A percentile compares a stretch with the other conserved stretches of the same genome.
phyloP scores from a whole-genome alignment of 2,888 invertebrate genomes.

The Chaitophorus viminalis region DNA sequence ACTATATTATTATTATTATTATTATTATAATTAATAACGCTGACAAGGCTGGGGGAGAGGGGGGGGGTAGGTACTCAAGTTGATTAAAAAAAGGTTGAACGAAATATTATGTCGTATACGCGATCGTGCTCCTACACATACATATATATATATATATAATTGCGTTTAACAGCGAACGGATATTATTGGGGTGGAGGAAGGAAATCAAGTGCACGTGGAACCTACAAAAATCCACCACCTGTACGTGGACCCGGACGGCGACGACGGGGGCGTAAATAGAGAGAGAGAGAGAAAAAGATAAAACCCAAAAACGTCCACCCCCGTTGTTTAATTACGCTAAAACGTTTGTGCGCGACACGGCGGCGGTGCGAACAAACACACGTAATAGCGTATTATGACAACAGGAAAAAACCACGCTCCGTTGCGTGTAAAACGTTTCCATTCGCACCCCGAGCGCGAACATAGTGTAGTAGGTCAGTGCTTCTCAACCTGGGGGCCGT shows the following conservation, averaged over 20 bases:
- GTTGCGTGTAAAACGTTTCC: background rate
- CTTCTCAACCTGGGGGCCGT: no score
- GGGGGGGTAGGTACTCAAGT: slow-evolving; percentile 37
- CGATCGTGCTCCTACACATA: no score
- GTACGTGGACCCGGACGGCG: no score
- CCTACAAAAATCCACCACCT: no score
- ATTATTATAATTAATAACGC: background rate
- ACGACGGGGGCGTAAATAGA: no score
- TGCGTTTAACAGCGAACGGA: background rate
- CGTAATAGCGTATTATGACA: background rate
- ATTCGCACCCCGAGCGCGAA: background rate
- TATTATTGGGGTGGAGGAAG: background rate
- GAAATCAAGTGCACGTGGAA: background rate
- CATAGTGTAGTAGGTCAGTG: background rate
- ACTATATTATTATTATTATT: background rate
- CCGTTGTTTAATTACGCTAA: slow-evolving; percentile 53
- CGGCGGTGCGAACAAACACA: background rate
- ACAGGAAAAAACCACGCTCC: background rate
- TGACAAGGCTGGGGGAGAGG: background rate
- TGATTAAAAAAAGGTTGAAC: slow-evolving; percentile 44
- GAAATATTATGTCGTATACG: background rate
- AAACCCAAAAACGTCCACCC: background rate
- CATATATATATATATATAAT: background rate
- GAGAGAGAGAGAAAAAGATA: no score
- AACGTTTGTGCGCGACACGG: no score